Evolutionary conservation across 2,113 vertebrate genomes (phyloP).

Genomic region (Dipodomys ordii): DNA sequence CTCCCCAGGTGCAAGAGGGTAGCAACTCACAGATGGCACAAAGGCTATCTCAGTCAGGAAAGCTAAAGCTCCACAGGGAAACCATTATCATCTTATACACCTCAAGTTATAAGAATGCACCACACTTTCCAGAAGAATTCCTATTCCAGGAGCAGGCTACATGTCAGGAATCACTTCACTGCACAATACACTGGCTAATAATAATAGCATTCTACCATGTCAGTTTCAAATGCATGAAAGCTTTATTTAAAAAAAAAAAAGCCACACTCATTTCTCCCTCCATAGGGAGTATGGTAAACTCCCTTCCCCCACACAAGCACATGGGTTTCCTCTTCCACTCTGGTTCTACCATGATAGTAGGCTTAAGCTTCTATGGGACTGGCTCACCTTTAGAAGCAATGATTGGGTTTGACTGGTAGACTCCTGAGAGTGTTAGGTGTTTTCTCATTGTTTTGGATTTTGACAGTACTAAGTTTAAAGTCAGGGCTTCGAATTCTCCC

Average conservation of each 20-base stretch:
- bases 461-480: no score
- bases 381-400: neutral
- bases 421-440: neutral
- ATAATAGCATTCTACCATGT: neutral
- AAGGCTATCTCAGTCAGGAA: neutral
- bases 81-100: neutral
- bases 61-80: neutral
- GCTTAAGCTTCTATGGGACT: neutral
- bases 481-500: no score
- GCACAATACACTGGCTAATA: neutral
- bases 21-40: neutral
- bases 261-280: neutral
- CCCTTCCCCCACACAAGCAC: neutral
- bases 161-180: neutral
- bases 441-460: no score
- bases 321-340: neutral
- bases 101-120: neutral
- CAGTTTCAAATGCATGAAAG: neutral
- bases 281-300: neutral
- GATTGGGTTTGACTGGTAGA: neutral
- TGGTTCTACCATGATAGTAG: neutral
- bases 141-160: neutral
- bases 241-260: neutral
- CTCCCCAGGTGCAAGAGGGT: neutral
- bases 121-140: neutral